Conservation (phyloP, 2,888 invertebrate genomes). For the Spisula subtruncata region DNA sequence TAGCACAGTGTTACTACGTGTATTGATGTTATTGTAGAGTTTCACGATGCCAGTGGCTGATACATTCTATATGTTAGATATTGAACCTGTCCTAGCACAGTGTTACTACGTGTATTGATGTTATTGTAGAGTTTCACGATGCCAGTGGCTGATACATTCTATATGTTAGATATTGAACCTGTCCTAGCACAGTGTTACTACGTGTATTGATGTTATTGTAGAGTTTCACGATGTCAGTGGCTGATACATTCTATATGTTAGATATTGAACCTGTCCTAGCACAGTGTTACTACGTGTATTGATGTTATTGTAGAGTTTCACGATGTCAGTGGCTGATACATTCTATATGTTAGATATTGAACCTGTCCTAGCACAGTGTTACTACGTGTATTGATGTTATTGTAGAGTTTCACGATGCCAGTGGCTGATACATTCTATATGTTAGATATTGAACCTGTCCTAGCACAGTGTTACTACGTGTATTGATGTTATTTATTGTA, state of each 20-base stretch:
- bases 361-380: conserved; percentile 47
- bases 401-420: conserved; percentile 32
- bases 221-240: conserved; percentile 20
- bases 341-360: conserved; percentile 31
- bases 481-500: not conserved
- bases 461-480: conserved; percentile 42
- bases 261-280: conserved; percentile 37
- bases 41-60: conserved; percentile 13
- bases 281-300: conserved; percentile 40
- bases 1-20: conserved; percentile 42
- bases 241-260: not conserved
- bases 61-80: conserved; percentile 7
- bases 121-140: conserved; percentile 34
- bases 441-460: conserved; percentile 39
- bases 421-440: not conserved
- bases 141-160: not conserved
- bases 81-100: conserved; percentile 41
- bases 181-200: conserved; percentile 41
- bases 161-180: conserved; percentile 38
- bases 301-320: conserved; percentile 25
- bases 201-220: conserved; percentile 6
- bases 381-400: not conserved
- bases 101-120: conserved; percentile 26
- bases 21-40: conserved; percentile 13
- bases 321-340: not conserved